Evolutionary conservation across 2,113 vertebrate genomes (phyloP), one percentile per base, ranked within the genome.

Genomic region (Aegithalos caudatus): DNA sequence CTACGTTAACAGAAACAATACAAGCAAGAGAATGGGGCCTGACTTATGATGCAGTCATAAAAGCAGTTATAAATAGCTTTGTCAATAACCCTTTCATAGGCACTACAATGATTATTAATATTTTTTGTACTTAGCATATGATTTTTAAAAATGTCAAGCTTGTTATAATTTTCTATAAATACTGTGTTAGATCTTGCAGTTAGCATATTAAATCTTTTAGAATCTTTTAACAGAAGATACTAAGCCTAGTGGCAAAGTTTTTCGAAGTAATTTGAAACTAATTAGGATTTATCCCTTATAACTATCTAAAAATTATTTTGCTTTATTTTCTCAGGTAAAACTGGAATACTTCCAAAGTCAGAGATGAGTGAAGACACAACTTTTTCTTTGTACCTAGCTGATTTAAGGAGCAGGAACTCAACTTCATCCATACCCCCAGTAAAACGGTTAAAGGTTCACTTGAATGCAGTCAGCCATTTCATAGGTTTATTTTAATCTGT

Each of bases 361-460:
- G 94, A 98, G 60, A 86, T 87, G 47, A 97, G 93, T 95, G 97
- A 96, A 86, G 98, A 98, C 65, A 96, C 98, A 64, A 82, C 84
- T 48, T 98, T 99, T 97, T 98, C 98, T 81, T 98, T 96, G 22
- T 98, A 99, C 97, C 96, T 99, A 79, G 97, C 97, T 87, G 99
- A 99, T 97, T 97, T 99, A 97, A 99, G 97, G 98, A 99, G 73
- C 87, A 98, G 99, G 84, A 98, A 98, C 95, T 98, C 98, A 81
- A 73, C 94, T 90, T 98, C 98, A 28, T 87, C 93, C 33, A 96
- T 98, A 94, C 98, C 99, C 40, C 99, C 99, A 85, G 99, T 98
- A 81, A 99, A 99, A 97, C 98, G 98, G 67, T 98, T 99, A 90
- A 99, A 99, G 99, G 99, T 99, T 93, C 42, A 15, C 87, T 95